A percentile compares a stretch with the other conserved stretches of the same genome.
phyloP scores from a whole-genome alignment of 2,797 vertebrate species.

The Neosilurus hyrtlii region DNA sequence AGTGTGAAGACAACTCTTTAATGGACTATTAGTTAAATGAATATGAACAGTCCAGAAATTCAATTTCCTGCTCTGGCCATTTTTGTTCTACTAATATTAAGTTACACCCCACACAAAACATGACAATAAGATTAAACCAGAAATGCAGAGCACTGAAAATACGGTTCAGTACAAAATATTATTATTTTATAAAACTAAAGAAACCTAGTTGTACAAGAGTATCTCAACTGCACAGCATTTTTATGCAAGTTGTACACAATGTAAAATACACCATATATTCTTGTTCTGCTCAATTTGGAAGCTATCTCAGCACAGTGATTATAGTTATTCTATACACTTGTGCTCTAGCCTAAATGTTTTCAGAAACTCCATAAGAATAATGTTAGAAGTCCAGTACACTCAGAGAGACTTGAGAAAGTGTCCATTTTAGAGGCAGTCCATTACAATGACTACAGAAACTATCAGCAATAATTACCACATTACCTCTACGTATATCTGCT shows the following conservation, averaged over 20 bases:
- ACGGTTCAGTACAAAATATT: neutral
- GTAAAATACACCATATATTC: neutral
- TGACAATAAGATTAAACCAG: slow-evolving; percentile 4
- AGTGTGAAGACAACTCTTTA: slow-evolving; percentile 15
- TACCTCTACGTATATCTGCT: neutral
- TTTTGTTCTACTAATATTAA: neutral
- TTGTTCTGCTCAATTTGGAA: neutral
- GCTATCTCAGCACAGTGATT: neutral
- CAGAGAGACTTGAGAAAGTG: neutral
- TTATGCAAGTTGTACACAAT: neutral
- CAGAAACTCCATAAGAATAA: neutral
- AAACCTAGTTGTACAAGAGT: neutral
- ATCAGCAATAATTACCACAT: slow-evolving; percentile 14
- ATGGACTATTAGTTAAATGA: slow-evolving; percentile 1
- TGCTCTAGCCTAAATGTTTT: neutral
- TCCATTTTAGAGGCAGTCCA: neutral
- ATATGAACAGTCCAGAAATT: slow-evolving; percentile 14
- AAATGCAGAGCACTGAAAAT: neutral
- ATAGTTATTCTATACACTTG: neutral
- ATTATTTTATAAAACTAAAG: neutral
- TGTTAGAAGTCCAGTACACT: neutral
- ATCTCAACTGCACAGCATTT: neutral
- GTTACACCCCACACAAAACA: neutral
- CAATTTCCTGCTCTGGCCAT: neutral
- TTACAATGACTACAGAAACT: slow-evolving; percentile 7